Evolutionary conservation across 2,797 vertebrate genomes (phyloP).

Genomic region (Clamator glandarius): DNA sequence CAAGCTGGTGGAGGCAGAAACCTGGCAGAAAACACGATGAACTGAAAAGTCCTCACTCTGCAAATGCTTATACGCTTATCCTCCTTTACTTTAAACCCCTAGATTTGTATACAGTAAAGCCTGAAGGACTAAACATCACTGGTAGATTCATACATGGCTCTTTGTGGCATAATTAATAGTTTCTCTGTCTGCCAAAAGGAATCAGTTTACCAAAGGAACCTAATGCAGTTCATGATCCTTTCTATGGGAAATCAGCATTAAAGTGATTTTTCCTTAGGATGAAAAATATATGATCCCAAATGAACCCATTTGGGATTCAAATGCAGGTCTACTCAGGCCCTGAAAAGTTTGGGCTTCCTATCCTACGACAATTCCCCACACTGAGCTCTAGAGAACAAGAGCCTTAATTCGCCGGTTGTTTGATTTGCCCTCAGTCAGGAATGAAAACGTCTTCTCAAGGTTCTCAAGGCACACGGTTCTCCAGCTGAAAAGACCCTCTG

Average conservation of each 20-base stretch:
- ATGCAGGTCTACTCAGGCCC: not conserved
- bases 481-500: not conserved
- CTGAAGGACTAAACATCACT: not conserved
- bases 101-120: not conserved
- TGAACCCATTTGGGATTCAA: not conserved
- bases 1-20: not conserved
- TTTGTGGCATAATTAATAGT: not conserved
- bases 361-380: not conserved
- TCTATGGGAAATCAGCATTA: not conserved
- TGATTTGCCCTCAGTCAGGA: not conserved
- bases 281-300: not conserved
- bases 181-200: not conserved
- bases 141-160: not conserved
- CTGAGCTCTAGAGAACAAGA: not conserved
- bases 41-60: not conserved
- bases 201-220: not conserved
- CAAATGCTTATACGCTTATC: not conserved
- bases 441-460: not conserved
- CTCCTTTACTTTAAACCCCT: not conserved
- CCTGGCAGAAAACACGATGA: not conserved
- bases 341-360: not conserved
- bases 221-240: not conserved
- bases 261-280: not conserved
- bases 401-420: not conserved
- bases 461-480: not conserved